Percentiles rank a stretch among this genome's conserved stretches.
Conservation (phyloP, 2,797 vertebrate genomes). For the Microchirus variegatus region DNA sequence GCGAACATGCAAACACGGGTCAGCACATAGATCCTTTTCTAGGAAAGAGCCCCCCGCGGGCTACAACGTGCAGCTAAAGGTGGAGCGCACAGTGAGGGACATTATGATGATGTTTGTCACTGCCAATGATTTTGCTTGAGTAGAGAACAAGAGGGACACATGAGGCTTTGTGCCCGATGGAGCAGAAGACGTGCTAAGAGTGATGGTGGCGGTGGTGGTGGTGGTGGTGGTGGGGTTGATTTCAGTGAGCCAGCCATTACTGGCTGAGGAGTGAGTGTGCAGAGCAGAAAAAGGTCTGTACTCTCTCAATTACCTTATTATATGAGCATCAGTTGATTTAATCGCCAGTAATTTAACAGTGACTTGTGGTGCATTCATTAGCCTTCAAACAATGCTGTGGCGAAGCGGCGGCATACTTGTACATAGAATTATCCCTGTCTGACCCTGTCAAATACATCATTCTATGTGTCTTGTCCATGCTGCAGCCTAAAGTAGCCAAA, state of each 20-base stretch:
- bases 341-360: conserved; percentile 36
- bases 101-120: conserved; percentile 77
- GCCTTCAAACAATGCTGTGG: background rate
- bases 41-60: conserved; percentile 55
- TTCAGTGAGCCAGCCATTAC: conserved; percentile 8
- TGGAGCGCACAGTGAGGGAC: conserved; percentile 63
- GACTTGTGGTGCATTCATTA: conserved; percentile 1
- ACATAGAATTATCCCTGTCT: background rate
- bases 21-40: conserved; percentile 59
- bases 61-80: conserved; percentile 65
- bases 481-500: conserved; percentile 14
- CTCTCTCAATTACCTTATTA: conserved; percentile 37
- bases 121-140: conserved; percentile 69
- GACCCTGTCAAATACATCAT: conserved; percentile 8
- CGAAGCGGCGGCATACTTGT: conserved; percentile 9
- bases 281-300: conserved; percentile 22
- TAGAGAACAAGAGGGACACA: conserved; percentile 62
- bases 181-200: conserved; percentile 71
- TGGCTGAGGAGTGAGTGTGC: conserved; percentile 8
- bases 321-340: conserved; percentile 36
- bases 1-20: conserved; percentile 51
- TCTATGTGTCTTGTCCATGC: conserved; percentile 11
- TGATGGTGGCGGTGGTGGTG: conserved; percentile 24
- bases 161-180: conserved; percentile 61
- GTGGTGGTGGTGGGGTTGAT: conserved; percentile 10